A percentile compares a stretch with the other conserved stretches of the same genome.
Conservation (phyloP, 2,797 vertebrate genomes). For the Anguilla marmorata region DNA sequence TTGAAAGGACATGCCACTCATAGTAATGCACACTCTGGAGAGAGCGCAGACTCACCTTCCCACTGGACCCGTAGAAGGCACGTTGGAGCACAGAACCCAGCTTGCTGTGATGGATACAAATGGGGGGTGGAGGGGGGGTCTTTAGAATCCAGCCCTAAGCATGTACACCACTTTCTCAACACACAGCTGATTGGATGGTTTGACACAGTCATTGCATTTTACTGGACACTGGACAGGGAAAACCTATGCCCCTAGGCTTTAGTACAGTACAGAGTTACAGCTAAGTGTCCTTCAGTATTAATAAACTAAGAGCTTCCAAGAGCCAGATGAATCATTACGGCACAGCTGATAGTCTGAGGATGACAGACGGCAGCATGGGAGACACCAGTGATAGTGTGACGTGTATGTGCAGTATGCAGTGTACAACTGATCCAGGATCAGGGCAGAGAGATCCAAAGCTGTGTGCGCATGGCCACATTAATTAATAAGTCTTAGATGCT, state of each 20-base stretch:
- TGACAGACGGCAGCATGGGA: neutral
- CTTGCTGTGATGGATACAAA: conserved; percentile 64
- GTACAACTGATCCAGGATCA: conserved; percentile 10
- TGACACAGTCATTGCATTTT: neutral
- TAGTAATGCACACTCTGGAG: neutral
- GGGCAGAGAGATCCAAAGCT: neutral
- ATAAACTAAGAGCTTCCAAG: neutral
- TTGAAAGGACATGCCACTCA: neutral
- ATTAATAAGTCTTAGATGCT: neutral
- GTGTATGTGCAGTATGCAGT: neutral
- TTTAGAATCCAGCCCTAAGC: conserved; percentile 25
- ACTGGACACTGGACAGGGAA: neutral
- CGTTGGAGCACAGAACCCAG: conserved; percentile 84
- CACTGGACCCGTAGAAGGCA: conserved; percentile 80
- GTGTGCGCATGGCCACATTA: neutral
- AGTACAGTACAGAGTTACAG: neutral
- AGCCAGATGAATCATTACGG: neutral
- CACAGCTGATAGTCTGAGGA: neutral
- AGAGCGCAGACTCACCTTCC: conserved; percentile 67
- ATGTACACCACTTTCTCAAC: conserved; percentile 6
- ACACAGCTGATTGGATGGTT: neutral
- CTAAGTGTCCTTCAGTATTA: neutral
- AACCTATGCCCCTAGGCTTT: neutral
- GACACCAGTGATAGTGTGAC: neutral
- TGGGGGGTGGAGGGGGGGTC: conserved; percentile 26